Evolutionary conservation across 2,888 invertebrate genomes (phyloP).

Genomic region (Nephrotoma appendiculata): DNA sequence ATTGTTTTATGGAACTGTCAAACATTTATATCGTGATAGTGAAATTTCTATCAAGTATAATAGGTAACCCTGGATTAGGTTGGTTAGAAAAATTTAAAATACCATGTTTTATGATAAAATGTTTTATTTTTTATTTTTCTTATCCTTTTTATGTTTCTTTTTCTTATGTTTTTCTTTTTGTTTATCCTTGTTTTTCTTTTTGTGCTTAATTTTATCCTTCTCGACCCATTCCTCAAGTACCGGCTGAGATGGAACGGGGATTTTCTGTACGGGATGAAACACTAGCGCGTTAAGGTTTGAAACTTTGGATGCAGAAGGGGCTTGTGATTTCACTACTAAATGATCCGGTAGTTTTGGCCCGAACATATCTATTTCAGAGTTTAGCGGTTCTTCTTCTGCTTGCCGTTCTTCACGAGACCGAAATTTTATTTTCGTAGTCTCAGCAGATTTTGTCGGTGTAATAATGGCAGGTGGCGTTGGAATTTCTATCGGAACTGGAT

Average conservation of each 20-base stretch:
- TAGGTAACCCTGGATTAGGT: background rate
- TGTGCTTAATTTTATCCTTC: constrained; percentile 10
- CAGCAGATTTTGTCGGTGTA: background rate
- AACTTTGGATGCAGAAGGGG: background rate
- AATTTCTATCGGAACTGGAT: background rate
- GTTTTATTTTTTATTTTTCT: constrained; percentile 7
- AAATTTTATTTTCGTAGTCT: background rate
- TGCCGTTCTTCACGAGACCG: background rate
- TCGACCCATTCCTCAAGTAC: constrained; percentile 19
- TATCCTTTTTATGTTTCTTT: constrained; percentile 15
- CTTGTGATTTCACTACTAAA: background rate
- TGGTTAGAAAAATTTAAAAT: background rate
- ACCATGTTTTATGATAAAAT: background rate
- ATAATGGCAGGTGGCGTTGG: background rate
- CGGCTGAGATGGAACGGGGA: constrained; percentile 8
- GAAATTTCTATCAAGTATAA: background rate
- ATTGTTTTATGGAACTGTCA: background rate
- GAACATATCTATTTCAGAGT: background rate
- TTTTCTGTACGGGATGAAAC: constrained; percentile 7
- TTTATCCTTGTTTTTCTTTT: constrained; percentile 12
- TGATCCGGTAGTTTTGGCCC: background rate
- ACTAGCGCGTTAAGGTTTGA: background rate
- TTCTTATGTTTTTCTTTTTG: constrained; percentile 13
- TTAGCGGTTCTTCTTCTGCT: background rate
- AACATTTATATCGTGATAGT: background rate